Base-by-base conservation (phyloP, 2,888 invertebrate genomes). In the Ophioninae sp. region DNA sequence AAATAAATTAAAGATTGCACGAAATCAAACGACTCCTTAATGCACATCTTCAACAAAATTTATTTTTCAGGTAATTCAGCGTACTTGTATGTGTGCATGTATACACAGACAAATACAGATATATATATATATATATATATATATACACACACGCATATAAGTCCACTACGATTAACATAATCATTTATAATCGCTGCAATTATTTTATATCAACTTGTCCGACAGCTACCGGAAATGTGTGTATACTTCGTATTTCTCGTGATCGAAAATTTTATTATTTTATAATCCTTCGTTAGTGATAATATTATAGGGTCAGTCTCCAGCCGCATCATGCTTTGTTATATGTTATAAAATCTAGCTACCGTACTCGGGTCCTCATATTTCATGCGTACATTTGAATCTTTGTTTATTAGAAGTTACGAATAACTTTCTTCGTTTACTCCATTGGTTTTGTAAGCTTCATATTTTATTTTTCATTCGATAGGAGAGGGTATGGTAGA, bases 341-440 rank as follows among this genome's bases (percentile, higher is more conserved):
- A 84, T 78, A 85, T 75, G 65, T 88, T 86, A 88, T 87, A 88
- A 89, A 88, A 88, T 87, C 79, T 89, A 88, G 78, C 84, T 86
- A 85, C 30, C 82, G 67, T 65, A 69, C 77, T 82, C 78, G 71
- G 84, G 58, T 84, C 39, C 30, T 79, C 79, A 80, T 69, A 76
- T 81, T 83, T 85, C 74, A 85, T 77, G 72, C 68, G 84, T 85
- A 85, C 77, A 71, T 82, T 81, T 73, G 78, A 64, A 77, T 82
- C 37, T 22, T 81, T 63, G 59, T 65, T 77, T 78, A 85, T 82
- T 39, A 58, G 82, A 85, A 79, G 71, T 85, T 81, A 69, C 67
- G 20, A 64, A 80, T 84, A 75, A 65, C 72, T 84, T 80, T 65
- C 37, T 75, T 65, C 65, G 39, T 68, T 82, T 79, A 67, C 20